Base-by-base conservation (phyloP, 2,888 invertebrate genomes). In the Orchesellides sinensis region DNA sequence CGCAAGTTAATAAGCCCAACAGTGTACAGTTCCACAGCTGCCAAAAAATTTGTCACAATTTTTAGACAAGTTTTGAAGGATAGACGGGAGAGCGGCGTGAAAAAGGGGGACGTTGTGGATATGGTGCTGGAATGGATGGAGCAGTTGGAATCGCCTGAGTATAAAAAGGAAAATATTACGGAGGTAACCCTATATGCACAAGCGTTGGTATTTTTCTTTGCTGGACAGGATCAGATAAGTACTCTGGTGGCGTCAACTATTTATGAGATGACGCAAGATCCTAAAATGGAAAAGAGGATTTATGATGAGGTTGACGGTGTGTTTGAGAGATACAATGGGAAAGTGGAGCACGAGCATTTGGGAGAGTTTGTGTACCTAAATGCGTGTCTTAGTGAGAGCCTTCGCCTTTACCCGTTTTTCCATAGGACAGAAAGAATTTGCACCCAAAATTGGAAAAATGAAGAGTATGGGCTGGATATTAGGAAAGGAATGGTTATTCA, bases 201-300 rank as follows among this genome's bases (percentile, higher is more conserved):
- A 83, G 86, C 85, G 0, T 32, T 87, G 2, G 83, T 85, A 0
- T 82, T 83, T 47, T 88, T 87, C 40, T 80, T 87, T 8, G 86
- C 85, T 19, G 82, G 83, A 0, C 86, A 85, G 65, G 87, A 87
- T n/a, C 85, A 86, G 49, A 83, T 86, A 1, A 83, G 84, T 19
- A 79, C 84, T 10, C 72, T 82, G 8, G 32, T 83, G 5, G 35
- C 85, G 4, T 6, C 49, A 8, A 65, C 86, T 5, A 32, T 79
- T 66, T 86, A 83, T 52, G 45, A 82, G n/a, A 66, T 84, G 21
- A 68, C 79, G 0, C 23, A 77, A 25, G 72, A 87, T 61, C 84
- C 85, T 1, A 72, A 87, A 27, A 56, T 84, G 29, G 84, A 83
- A 32, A 56, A 77, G 25, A 84, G 66, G 61, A 32, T 85, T 2